Evolutionary conservation across 2,113 vertebrate species (phyloP).

Genomic region (Propithecus coquereli): DNA sequence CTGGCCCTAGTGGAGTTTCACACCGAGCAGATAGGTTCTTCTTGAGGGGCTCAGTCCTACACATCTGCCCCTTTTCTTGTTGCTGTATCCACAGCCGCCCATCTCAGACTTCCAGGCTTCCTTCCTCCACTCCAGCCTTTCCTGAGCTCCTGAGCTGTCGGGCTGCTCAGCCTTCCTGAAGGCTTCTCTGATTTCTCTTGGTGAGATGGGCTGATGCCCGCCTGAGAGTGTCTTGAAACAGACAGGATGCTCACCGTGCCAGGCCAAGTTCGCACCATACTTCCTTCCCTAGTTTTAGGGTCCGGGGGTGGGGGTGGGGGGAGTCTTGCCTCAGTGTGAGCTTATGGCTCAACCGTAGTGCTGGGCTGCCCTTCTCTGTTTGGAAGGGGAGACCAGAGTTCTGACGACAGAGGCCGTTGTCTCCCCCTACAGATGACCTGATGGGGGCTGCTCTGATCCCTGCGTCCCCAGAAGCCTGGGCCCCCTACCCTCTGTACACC

Average conservation of each 20-base stretch:
- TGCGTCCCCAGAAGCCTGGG: constrained; percentile 95
- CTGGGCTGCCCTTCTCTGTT: not conserved
- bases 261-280: not conserved
- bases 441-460: constrained; percentile 96
- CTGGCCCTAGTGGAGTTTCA: not conserved
- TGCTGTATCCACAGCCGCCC: not conserved
- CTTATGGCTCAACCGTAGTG: not conserved
- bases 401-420: constrained; percentile 37
- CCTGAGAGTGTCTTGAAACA: not conserved
- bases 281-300: not conserved
- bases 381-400: not conserved
- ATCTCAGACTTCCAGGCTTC: not conserved
- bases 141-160: not conserved
- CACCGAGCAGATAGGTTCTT: not conserved
- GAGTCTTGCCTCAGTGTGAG: not conserved
- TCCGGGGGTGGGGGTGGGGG: not conserved
- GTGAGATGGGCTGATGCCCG: not conserved
- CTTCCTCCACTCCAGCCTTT: not conserved
- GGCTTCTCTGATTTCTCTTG: not conserved
- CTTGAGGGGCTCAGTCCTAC: not conserved
- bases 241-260: not conserved
- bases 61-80: not conserved
- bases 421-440: constrained; percentile 90
- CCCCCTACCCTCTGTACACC: constrained; percentile 96
- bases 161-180: not conserved